Evolutionary conservation across 2,888 invertebrate genomes (phyloP), one percentile per base, ranked within the genome.

Genomic region (Patella ulyssiponensis): DNA sequence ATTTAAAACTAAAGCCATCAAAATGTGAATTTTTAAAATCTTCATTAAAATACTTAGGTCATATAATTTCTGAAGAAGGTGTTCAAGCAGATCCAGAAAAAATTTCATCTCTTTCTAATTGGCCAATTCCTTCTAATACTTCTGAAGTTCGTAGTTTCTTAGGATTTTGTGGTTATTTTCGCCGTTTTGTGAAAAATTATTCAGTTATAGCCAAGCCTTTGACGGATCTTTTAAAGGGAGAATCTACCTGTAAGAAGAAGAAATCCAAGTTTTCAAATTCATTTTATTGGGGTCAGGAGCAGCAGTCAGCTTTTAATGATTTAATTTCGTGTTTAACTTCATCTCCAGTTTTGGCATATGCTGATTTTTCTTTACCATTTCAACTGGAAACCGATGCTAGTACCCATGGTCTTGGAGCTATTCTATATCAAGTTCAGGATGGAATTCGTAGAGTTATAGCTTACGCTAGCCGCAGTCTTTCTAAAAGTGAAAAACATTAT

Each of bases 11-110:
- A 12, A 81, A 85, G 27, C 79, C 81, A 12, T 54, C 75, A n/a
- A 85, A 81, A 75, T 86, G 86, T 78, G 71, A 79, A n/a, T 80
- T 82, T 80, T 75, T 77, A 23, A 53, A 77, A 7, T 72, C 73
- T 9, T 64, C 79, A 17, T 81, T 84, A 11, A 71, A 75, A n/a
- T 83, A 81, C 69, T 54, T 83, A 7, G 82, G 85, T 2, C 83
- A 85, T 70, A 74, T 71, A 15, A 79, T 83, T 27, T 69, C 79
- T 5, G 77, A 79, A 52, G 73, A 82, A 23, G 83, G 84, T 14
- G 71, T 84, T 4, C 15, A 20, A 1, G 82, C 79, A 12, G 81
- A 84, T 58, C 20, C 64, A 14, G 64, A 64, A 5, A 83, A 84
- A 69, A 73, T 78, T 3, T 20, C 58, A 3, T 77, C 76, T 23